Base-by-base conservation (phyloP, 2,797 vertebrate genomes). In the Hemitrygon akajei region DNA sequence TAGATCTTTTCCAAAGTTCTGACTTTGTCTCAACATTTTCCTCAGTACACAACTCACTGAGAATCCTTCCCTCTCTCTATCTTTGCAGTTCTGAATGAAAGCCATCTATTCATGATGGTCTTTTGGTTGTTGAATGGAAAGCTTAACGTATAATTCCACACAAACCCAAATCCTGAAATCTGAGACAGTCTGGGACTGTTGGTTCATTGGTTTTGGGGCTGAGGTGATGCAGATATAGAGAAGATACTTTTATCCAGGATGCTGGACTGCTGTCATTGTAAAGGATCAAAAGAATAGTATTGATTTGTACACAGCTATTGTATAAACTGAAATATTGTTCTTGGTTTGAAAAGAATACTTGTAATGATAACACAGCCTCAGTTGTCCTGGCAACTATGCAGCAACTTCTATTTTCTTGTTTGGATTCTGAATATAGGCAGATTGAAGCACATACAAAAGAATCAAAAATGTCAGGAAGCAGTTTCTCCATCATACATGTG, bases 321-420 rank as follows among this genome's bases (percentile, higher is more conserved):
- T 73, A 69, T 47, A 93, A 92, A 40, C 89, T 75, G 47, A 47
- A 47, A 47, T 47, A 47, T 47, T 98, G 98, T 98, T 98, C 96
- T 98, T 98, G 97, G 98, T 98, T 98, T 97, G 96, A 96, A 96
- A 97, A 97, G 96, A 94, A 97, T 95, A 96, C 96, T 96, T 98
- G 97, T 96, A 97, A 96, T 97, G 97, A 98, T 97, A 96, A 96
- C 97, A 96, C 95, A 96, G 96, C 95, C 95, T 96, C 97, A 97
- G 98, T 97, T 97, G 95, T 96, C 96, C 95, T 96, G 96, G 96
- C 71, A 56, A 95, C 96, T 96, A 96, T 96, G 97, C 96, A 97
- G 98, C 98, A 98, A 99, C 98, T 99, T 34, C 84, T 98, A 98
- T 97, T 96, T 94, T 95, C 95, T 69, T 96, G 97, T 97, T 97